A percentile compares a stretch with the other conserved stretches of the same genome.
Conservation (phyloP, 2,888 invertebrate species). For the Rhamphomyia laevipes region DNA sequence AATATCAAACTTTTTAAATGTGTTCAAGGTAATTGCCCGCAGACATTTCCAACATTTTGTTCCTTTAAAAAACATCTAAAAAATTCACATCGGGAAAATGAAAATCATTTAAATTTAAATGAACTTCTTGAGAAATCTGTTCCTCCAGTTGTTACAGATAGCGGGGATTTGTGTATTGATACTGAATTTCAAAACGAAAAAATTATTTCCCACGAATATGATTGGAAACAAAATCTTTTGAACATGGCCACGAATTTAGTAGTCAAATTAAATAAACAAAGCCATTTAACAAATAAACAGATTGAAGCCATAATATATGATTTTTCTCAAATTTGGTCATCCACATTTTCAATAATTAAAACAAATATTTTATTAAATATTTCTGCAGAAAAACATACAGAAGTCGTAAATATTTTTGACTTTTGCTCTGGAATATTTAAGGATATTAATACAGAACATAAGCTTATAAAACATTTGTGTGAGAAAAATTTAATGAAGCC, state of each 20-base stretch:
- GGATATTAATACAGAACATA: neutral
- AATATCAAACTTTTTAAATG: too few relatives aligned
- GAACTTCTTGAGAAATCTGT: too few relatives aligned
- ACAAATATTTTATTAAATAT: neutral
- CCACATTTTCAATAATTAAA: neutral
- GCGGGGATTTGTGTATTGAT: too few relatives aligned
- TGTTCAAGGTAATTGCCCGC: too few relatives aligned
- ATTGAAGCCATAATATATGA: neutral
- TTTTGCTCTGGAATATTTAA: neutral
- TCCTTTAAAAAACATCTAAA: too few relatives aligned
- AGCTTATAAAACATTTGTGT: constrained; percentile 1
- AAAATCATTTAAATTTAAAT: too few relatives aligned
- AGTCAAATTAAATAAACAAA: neutral
- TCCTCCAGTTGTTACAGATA: too few relatives aligned
- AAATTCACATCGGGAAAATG: too few relatives aligned
- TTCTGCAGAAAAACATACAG: neutral
- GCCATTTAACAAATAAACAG: neutral
- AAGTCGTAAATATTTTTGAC: neutral
- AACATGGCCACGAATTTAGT: neutral
- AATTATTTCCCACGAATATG: too few relatives aligned
- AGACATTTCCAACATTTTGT: too few relatives aligned
- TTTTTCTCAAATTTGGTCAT: neutral
- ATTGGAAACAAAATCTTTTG: too few relatives aligned
- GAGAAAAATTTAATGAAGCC: neutral
- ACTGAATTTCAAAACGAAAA: too few relatives aligned